A percentile compares a stretch with the other conserved stretches of the same genome.
These are phyloP conservation scores for Semotilus atromaculatus DNA, from an alignment of 2,797 vertebrate genomes.

Conservation along the genomic window DNA sequence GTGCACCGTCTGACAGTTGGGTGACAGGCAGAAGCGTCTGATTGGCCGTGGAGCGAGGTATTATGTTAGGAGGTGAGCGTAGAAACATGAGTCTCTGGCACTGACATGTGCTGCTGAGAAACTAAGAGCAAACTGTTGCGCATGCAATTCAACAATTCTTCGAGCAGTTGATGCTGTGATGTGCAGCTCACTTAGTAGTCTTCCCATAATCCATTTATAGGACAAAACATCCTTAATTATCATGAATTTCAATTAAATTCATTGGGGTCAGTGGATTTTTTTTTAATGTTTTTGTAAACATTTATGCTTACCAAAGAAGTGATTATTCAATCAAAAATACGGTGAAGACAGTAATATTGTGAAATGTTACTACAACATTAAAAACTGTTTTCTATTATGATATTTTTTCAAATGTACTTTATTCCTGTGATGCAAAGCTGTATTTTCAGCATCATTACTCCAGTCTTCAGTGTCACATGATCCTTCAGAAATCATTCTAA, in stretches of 20 bases:
- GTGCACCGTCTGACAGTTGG: conserved; percentile 18
- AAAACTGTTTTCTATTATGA: not conserved
- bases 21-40: conserved; percentile 38
- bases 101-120: conserved; percentile 1
- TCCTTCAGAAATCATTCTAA: not conserved
- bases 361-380: not conserved
- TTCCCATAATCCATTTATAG: not conserved
- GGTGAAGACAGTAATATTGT: not conserved
- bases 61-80: conserved; percentile 22
- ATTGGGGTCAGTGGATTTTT: not conserved
- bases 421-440: not conserved
- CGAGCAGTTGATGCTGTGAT: not conserved
- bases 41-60: conserved; percentile 36
- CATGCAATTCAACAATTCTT: not conserved
- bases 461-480: not conserved
- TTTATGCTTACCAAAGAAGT: not conserved
- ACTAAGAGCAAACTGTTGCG: not conserved
- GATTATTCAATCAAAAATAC: not conserved
- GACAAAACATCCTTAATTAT: not conserved
- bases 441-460: not conserved
- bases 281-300: not conserved
- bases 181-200: not conserved
- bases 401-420: not conserved
- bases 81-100: conserved; percentile 27
- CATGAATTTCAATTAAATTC: not conserved